Base-by-base conservation (phyloP, 2,797 vertebrate species). In the Lepus townsendii region DNA sequence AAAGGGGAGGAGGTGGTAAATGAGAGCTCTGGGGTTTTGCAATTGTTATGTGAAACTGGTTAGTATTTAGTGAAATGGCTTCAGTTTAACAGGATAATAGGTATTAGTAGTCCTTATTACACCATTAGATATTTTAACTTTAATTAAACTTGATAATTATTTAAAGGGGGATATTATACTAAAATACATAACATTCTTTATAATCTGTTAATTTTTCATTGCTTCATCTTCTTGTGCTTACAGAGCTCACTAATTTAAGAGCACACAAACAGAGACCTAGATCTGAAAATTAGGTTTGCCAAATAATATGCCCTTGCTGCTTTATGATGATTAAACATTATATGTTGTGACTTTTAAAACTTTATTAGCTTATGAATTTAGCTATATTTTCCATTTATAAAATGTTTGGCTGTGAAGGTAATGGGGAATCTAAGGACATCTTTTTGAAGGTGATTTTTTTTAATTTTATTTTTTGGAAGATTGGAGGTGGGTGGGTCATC, bases 91-190 rank as follows among this genome's bases (percentile, higher is more conserved):
- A 79, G 54, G 26, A 62, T 91, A 94, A 79, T 95, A 94, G 79
- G 10, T 75, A 66, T 75, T 93, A 79, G 71, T 60, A 77, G 27
- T 88, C 80, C 30, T 90, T 83, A 82, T 66, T 71, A 80, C 3
- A 94, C 54, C 22, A 38, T 78, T 62, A 86, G 30, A 22, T 72
- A 35, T 65, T 95, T 94, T 94, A 71, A 71, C 20, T 87, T 92
- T 65, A 90, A 47, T 91, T 94, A 76, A 89, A 71, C 30, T n/a
- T 77, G 22, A 12, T 71, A 85, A 66, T 12, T 88, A 82, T 76
- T 63, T 92, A 96, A 95, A 96, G 65, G 69, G 38, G 92, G 69
- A n/a, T n/a, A 7, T 95, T 93, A 35, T 69, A 82, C 20, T 57
- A 90, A 86, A 91, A 91, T n/a, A 79, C 26, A 76, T 76, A 92